phyloP scores from a whole-genome alignment of 2,797 vertebrate species.

The Cuculus canorus region DNA sequence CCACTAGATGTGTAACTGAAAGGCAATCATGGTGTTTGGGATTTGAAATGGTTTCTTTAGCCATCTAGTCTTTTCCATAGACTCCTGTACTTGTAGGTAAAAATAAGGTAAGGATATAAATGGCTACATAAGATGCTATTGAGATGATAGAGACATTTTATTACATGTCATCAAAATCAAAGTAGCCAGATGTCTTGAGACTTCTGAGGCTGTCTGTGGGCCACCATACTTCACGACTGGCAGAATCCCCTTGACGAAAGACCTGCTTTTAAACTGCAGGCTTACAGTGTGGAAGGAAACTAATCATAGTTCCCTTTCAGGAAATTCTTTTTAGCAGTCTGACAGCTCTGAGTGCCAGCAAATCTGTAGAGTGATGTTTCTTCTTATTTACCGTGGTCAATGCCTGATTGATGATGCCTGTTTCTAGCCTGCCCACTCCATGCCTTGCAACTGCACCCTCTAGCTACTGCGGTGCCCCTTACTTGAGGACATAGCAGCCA shows the following conservation, averaged over 20 bases:
- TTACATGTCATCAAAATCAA: neutral
- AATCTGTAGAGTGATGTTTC: neutral
- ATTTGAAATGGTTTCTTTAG: conserved; percentile 38
- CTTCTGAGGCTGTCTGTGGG: neutral
- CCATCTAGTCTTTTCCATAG: neutral
- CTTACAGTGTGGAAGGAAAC: neutral
- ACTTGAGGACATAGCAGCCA: conserved; percentile 16
- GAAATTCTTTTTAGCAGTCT: neutral
- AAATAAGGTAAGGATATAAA: neutral
- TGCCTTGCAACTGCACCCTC: neutral
- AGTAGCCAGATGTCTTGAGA: neutral
- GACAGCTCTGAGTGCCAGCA: neutral
- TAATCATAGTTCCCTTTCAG: neutral
- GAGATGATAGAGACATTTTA: neutral
- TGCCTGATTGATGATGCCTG: neutral
- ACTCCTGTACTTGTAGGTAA: neutral
- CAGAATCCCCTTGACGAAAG: neutral
- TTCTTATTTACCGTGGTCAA: neutral
- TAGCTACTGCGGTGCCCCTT: neutral
- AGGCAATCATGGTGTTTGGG: conserved; percentile 19
- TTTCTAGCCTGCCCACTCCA: neutral
- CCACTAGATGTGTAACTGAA: conserved; percentile 66
- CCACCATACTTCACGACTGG: neutral
- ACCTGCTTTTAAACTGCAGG: neutral
- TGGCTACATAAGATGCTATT: neutral